Percentiles rank a stretch among this genome's conserved stretches.
Evolutionary conservation across 2,113 vertebrate genomes (phyloP).

Genomic region (Polyodon spathula): DNA sequence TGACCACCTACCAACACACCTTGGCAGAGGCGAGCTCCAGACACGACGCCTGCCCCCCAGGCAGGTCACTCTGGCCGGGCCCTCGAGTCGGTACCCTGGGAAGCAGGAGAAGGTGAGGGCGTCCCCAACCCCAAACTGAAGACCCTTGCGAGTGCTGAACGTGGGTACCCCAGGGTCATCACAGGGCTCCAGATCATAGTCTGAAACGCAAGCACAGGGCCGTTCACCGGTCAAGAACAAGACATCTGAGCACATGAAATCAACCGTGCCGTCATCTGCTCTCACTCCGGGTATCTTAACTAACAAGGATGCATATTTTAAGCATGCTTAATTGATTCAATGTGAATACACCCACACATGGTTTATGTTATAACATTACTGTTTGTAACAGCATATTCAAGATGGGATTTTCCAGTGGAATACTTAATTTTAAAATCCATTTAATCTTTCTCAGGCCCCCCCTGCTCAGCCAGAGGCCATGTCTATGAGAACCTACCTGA

Average conservation of each 20-base stretch:
- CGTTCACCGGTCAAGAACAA: background rate
- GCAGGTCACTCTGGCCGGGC: conserved; percentile 80
- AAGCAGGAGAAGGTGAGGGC: conserved; percentile 89
- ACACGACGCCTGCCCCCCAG: conserved; percentile 93
- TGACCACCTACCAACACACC: conserved; percentile 99
- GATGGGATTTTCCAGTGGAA: no score
- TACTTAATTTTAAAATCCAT: no score
- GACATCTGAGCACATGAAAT: no score
- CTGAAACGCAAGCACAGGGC: conserved; percentile 38
- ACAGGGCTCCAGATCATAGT: conserved; percentile 91
- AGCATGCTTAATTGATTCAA: no score
- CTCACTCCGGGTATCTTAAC: no score
- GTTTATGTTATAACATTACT: no score
- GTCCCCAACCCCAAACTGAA: conserved; percentile 87
- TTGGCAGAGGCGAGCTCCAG: conserved; percentile 99
- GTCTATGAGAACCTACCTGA: conserved; percentile 56
- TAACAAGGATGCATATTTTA: no score
- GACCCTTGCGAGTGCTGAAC: conserved; percentile 86
- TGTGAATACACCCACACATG: no score
- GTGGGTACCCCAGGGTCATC: conserved; percentile 86
- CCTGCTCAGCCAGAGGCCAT: background rate
- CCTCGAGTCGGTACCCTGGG: conserved; percentile 94
- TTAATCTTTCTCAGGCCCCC: no score
- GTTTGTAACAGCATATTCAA: no score
- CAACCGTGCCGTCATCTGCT: no score